phyloP scores from a whole-genome alignment of 2,888 invertebrate genomes.

The Lordiphosa andalusiaca region DNA sequence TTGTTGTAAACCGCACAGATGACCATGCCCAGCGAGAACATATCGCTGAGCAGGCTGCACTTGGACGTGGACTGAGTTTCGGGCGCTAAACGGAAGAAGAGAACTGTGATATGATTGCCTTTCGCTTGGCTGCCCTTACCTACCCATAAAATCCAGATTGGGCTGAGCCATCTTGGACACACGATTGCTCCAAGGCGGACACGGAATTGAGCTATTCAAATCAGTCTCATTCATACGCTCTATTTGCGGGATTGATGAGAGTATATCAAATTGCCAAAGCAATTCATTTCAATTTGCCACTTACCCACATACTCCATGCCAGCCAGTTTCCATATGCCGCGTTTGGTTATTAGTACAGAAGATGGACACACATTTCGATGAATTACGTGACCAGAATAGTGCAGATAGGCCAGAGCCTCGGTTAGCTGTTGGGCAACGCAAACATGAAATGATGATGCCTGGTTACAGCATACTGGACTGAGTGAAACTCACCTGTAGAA shows the following conservation, averaged over 20 bases:
- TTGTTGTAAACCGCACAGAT: conserved; percentile 95
- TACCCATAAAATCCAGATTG: conserved; percentile 94
- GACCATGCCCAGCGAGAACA: conserved; percentile 97
- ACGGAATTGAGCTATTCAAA: conserved; percentile 86
- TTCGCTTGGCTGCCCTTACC: conserved; percentile 45
- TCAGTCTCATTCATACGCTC: conserved; percentile 87
- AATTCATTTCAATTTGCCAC: conserved; percentile 65
- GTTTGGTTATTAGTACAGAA: conserved; percentile 93
- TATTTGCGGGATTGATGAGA: conserved; percentile 73
- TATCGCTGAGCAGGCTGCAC: conserved; percentile 94
- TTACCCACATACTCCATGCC: conserved; percentile 95
- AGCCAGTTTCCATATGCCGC: conserved; percentile 97
- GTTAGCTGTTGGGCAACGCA: conserved; percentile 86
- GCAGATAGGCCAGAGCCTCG: conserved; percentile 95
- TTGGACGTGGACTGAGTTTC: conserved; percentile 92
- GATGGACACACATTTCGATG: conserved; percentile 97
- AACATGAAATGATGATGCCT: conserved; percentile 7
- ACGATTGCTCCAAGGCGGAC: conserved; percentile 94
- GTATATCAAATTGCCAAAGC: conserved; percentile 31
- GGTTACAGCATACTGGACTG: conserved; percentile 19
- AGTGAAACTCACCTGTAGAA: conserved; percentile 88
- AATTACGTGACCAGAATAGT: conserved; percentile 91
- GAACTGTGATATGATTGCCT: too few relatives aligned
- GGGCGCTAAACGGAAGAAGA: conserved; percentile 84
- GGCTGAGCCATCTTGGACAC: conserved; percentile 96